These are phyloP conservation scores for Luidia sarsii DNA, from an alignment of 53 echinoderm and acorn worm genomes.

Conservation along the genomic window DNA sequence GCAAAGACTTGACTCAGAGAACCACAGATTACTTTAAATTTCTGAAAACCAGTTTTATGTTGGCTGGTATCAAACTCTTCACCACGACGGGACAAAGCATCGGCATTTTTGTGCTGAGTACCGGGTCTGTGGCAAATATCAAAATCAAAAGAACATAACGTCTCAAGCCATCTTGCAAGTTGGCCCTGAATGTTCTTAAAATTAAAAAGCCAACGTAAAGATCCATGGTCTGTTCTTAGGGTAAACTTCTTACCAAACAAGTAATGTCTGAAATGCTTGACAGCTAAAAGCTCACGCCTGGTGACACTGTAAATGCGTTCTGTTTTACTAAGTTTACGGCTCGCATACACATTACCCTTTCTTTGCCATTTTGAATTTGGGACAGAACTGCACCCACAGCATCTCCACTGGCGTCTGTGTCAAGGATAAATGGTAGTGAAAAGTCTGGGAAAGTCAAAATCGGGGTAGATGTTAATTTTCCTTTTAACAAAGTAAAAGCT, in stretches of 20 bases:
- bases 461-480: background rate
- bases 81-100: constrained; percentile 18
- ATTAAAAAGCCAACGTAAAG: constrained; percentile 25
- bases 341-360: constrained; percentile 20
- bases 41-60: too few species aligned
- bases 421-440: constrained; percentile 1
- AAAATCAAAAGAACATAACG: constrained; percentile 11
- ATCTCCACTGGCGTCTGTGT: constrained; percentile 40
- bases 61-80: background rate
- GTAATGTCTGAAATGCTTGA: constrained; percentile 14
- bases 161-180: constrained; percentile 30
- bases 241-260: background rate
- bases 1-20: background rate
- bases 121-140: constrained; percentile 23
- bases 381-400: constrained; percentile 10
- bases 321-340: constrained; percentile 13
- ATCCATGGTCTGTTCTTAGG: constrained; percentile 32
- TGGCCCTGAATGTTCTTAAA: constrained; percentile 44
- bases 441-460: constrained; percentile 25
- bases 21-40: too few species aligned
- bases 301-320: constrained; percentile 41
- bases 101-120: constrained; percentile 25
- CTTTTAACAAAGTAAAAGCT: background rate
- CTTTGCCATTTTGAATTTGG: constrained; percentile 9
- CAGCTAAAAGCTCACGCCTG: constrained; percentile 16